Base-by-base conservation (phyloP, 1,140 invertebrate genomes). In the Drosophila pallidifrons region DNA sequence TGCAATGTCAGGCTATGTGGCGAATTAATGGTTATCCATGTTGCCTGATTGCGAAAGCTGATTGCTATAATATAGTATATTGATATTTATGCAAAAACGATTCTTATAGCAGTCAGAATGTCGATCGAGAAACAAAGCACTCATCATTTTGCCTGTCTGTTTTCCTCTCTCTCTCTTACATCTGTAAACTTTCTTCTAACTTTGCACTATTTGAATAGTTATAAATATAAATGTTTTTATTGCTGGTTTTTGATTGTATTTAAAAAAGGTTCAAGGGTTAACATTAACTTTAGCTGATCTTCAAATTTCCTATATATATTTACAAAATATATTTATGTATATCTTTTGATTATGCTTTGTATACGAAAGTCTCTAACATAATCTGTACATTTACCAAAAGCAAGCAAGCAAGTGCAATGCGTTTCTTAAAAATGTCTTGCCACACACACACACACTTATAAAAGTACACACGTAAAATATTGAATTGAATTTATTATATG, bases 191-290 rank as follows among this genome's bases (percentile, higher is more conserved):
- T 60, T 60, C 16, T 25, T 25, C 52, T 32, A 35, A 51, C 45
- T 59, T 20, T 15, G 58, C 68, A 75, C 61, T 45, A 45, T 59
- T 59, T 20, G 32, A 55, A n/a, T 65, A 65, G 52, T 79, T 79
- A 25, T 25, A 68, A 65, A 54, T 86, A 49, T 86, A 81, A 41
- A 81, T 82, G 60, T 82, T 54, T 25, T 76, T 66, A 7, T 86
- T 87, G 71, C 67, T 87, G 78, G 82, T 82, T 87, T 76, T 76
- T 77, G 66, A 79, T 79, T 82, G 71, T 79, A 69, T 57, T 86
- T 63, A 46, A 46, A 63, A 65, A 64, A 69, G 82, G 82, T 73
- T 80, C 46, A 82, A 82, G 79, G 82, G 32, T 82, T 79, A 59
- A 74, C 32, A 30, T 54, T 35, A 46, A 55, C 10, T 46, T 70